phyloP scores from a whole-genome alignment of 2,797 vertebrate genomes.

The Ctenosaura bakeri region DNA sequence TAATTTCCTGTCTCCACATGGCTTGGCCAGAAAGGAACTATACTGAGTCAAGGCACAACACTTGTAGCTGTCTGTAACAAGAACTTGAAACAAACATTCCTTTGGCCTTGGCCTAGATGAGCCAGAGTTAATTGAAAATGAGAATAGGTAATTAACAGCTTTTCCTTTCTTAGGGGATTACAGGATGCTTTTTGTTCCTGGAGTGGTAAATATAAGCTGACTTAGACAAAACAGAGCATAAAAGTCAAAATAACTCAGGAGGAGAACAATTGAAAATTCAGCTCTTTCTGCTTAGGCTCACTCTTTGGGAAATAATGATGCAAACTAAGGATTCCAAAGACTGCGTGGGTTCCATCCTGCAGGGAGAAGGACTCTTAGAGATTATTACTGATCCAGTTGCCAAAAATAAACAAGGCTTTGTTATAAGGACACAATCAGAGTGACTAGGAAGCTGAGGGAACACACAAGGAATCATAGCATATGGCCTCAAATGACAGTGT shows the following conservation, averaged over 20 bases:
- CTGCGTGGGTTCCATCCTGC: conserved; percentile 34
- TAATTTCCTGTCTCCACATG: background rate
- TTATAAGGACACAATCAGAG: conserved; percentile 17
- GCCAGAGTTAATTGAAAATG: conserved; percentile 57
- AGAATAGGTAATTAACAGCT: conserved; percentile 65
- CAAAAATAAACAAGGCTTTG: conserved; percentile 25
- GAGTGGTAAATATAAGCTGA: conserved; percentile 39
- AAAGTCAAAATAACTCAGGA: conserved; percentile 42
- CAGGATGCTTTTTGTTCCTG: conserved; percentile 61
- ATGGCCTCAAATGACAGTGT: background rate
- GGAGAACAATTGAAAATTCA: conserved; percentile 40
- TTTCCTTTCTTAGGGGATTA: conserved; percentile 44
- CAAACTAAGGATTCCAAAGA: conserved; percentile 46
- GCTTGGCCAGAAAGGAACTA: background rate
- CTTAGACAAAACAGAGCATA: conserved; percentile 52
- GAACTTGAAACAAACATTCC: conserved; percentile 56
- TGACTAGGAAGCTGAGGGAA: background rate
- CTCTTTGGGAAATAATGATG: conserved; percentile 35
- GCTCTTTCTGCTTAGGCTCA: conserved; percentile 35
- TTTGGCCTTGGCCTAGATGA: conserved; percentile 44
- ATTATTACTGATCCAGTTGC: conserved; percentile 52
- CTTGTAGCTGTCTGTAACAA: background rate
- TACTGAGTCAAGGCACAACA: background rate
- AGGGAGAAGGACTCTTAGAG: conserved; percentile 20
- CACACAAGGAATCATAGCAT: background rate